phyloP scores from a whole-genome alignment of 2,888 invertebrate genomes.

The Cosmia pyralina region DNA sequence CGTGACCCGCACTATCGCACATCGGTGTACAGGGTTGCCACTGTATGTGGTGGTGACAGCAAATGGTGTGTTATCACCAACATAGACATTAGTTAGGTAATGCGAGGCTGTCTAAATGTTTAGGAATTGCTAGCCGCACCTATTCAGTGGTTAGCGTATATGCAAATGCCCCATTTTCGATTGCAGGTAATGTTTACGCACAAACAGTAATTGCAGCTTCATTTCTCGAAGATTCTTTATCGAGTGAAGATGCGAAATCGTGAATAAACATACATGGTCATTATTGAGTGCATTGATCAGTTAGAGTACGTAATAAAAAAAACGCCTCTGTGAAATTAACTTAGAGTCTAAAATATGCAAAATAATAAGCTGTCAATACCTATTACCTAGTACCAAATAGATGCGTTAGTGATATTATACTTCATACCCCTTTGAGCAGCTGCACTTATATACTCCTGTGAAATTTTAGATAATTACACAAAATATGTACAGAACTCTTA shows the following conservation, averaged over 20 bases:
- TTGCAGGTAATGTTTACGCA: not conserved
- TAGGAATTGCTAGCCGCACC: slow-evolving; percentile 1
- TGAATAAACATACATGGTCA: not conserved
- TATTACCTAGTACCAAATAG: not conserved
- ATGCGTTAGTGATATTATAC: too few species aligned
- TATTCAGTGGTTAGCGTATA: not conserved
- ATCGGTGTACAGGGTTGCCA: slow-evolving; percentile 69
- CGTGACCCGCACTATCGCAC: slow-evolving; percentile 76
- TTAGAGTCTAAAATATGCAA: not conserved
- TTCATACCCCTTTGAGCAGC: too few species aligned
- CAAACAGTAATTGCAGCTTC: not conserved
- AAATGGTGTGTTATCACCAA: slow-evolving; percentile 13
- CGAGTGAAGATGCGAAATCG: not conserved
- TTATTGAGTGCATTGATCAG: not conserved
- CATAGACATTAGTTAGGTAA: not conserved
- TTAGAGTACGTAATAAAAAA: not conserved
- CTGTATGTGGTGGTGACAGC: slow-evolving; percentile 24
- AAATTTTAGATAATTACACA: too few species aligned
- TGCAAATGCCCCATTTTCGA: slow-evolving; percentile 2
- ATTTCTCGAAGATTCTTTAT: not conserved
- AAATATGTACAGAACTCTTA: too few species aligned
- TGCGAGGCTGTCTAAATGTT: slow-evolving; percentile 4
- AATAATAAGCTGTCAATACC: not conserved
- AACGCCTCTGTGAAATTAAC: not conserved
- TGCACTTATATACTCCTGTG: too few species aligned